Percentiles rank a stretch among this genome's conserved stretches.
Evolutionary conservation across 2,888 invertebrate genomes (phyloP).

Genomic region (Papilio gigon): DNA sequence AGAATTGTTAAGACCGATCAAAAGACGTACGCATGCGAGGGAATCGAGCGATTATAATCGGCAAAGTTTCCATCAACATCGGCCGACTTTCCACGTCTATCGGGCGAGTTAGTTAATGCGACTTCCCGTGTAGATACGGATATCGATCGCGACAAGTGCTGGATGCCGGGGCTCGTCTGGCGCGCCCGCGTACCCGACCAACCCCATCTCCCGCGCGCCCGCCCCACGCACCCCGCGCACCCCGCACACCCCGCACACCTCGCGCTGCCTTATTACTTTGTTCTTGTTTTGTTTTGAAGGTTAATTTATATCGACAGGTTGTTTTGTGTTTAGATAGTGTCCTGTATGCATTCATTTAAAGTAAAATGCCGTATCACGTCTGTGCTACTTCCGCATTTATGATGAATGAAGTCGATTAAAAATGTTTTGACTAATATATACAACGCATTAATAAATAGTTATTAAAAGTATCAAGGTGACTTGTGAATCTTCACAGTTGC

Average conservation of each 20-base stretch:
- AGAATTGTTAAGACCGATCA: constrained; percentile 51
- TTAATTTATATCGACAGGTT: constrained; percentile 70
- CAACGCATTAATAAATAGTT: constrained; percentile 25
- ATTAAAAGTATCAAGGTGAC: constrained; percentile 11
- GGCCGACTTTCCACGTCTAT: constrained; percentile 76
- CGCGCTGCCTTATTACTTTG: constrained; percentile 56
- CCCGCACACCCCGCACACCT: constrained; percentile 30
- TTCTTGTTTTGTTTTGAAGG: constrained; percentile 81
- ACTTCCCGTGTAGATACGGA: constrained; percentile 73
- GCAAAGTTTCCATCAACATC: constrained; percentile 78
- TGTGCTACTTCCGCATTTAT: not conserved
- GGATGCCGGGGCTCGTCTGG: constrained; percentile 79
- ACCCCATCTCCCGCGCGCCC: constrained; percentile 54
- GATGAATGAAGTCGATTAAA: too few relatives aligned
- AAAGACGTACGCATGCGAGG: constrained; percentile 67
- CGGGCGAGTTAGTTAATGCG: constrained; percentile 74
- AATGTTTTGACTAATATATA: constrained; percentile 8
- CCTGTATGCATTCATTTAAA: not conserved
- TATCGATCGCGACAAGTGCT: constrained; percentile 79
- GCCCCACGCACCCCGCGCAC: constrained; percentile 48
- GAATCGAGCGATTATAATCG: constrained; percentile 72
- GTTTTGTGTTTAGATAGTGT: constrained; percentile 35
- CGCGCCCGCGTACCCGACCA: constrained; percentile 65
- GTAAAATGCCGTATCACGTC: not conserved
- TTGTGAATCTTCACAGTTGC: not conserved